These are phyloP conservation scores for Halocynthia roretzi DNA, from an alignment of 23 tunicate genomes.

Conservation along the genomic window DNA sequence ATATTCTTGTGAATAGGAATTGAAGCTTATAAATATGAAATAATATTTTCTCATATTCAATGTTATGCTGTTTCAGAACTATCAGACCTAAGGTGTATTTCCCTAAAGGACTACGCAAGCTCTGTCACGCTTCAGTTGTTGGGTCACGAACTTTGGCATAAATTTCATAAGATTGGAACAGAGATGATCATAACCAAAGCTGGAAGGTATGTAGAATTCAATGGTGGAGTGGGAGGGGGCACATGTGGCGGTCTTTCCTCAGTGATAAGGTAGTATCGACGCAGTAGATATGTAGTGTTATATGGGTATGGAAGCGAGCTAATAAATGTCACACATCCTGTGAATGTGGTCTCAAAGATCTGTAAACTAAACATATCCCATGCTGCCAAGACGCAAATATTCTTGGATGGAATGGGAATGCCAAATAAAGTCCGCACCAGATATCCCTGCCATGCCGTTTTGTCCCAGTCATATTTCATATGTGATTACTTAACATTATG, in stretches of 20 bases:
- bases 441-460: too few relatives aligned
- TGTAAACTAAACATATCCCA: neutral
- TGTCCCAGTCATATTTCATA: neutral
- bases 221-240: neutral
- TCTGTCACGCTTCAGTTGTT: constrained; percentile 35
- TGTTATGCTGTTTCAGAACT: too few relatives aligned
- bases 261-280: neutral
- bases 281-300: neutral
- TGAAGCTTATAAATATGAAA: too few relatives aligned
- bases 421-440: too few relatives aligned
- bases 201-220: constrained; percentile 34
- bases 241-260: neutral
- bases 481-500: too few relatives aligned
- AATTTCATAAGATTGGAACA: constrained; percentile 84
- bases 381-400: neutral
- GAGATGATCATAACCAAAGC: constrained; percentile 97
- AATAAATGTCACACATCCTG: neutral
- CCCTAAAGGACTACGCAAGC: constrained; percentile 4
- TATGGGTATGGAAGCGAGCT: neutral
- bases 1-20: too few relatives aligned
- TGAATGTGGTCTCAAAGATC: neutral
- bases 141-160: constrained; percentile 66
- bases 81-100: too few relatives aligned
- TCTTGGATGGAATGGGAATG: neutral
- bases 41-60: too few relatives aligned